These are phyloP conservation scores for Dicrostonyx torquatus DNA, from an alignment of 2,797 vertebrate genomes.

Conservation along the genomic window DNA sequence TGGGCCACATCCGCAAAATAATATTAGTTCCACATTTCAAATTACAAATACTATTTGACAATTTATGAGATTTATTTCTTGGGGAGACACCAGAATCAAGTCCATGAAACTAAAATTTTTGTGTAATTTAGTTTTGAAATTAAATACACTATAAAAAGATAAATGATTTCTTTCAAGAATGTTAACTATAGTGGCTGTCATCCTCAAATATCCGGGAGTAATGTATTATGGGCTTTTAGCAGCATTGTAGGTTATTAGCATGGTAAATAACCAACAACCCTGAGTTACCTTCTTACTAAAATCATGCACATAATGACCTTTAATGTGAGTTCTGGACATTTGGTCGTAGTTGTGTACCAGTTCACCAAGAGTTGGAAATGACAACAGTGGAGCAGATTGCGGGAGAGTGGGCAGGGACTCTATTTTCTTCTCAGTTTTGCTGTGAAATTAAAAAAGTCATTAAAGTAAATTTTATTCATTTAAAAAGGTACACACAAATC, in stretches of 20 bases:
- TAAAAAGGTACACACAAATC: neutral
- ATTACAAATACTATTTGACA: neutral
- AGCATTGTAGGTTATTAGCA: neutral
- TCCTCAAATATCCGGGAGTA: neutral
- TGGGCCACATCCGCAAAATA: neutral
- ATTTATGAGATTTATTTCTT: conserved; percentile 1
- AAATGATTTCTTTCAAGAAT: conserved; percentile 36
- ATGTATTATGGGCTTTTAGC: neutral
- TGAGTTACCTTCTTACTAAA: neutral
- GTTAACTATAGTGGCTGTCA: neutral
- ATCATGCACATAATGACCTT: neutral
- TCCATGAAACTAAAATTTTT: neutral
- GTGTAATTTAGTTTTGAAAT: conserved; percentile 33
- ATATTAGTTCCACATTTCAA: neutral
- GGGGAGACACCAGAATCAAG: neutral
- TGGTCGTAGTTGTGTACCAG: neutral
- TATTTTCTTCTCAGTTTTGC: conserved; percentile 7
- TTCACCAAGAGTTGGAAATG: neutral
- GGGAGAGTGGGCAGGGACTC: neutral
- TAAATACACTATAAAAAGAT: neutral
- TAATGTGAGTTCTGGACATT: neutral
- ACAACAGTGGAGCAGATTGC: neutral
- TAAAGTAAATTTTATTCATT: neutral
- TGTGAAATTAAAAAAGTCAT: conserved; percentile 15
- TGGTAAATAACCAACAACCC: neutral